phyloP scores from a whole-genome alignment of 2,888 invertebrate species.

The Drosophila subquinaria region DNA sequence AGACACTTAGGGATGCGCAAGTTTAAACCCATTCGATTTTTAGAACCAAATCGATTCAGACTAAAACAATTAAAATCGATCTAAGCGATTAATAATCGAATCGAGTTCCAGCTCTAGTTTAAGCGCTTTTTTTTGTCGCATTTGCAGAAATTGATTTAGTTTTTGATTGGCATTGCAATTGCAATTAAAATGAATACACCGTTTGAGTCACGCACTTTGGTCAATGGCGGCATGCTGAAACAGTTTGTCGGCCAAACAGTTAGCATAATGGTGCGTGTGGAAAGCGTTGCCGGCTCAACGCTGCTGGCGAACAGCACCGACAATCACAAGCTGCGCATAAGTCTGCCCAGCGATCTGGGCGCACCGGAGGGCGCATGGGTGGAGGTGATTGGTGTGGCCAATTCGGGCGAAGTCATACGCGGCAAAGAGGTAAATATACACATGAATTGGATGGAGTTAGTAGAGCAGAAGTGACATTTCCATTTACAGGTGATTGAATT shows the following conservation, averaged over 20 bases:
- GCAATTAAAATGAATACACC: constrained; percentile 31
- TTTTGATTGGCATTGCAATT: not conserved
- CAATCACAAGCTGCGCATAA: constrained; percentile 77
- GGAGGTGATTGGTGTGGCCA: constrained; percentile 82
- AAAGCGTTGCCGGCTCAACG: constrained; percentile 72
- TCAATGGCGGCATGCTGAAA: constrained; percentile 82
- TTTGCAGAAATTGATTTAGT: not conserved
- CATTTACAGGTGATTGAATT: constrained; percentile 82
- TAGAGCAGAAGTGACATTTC: not conserved
- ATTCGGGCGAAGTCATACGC: constrained; percentile 70
- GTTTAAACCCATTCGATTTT: too few relatives aligned
- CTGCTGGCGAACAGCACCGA: constrained; percentile 79
- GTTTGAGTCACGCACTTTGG: constrained; percentile 79
- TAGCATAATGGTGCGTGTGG: constrained; percentile 83
- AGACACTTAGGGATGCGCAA: too few relatives aligned
- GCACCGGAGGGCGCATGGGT: constrained; percentile 82
- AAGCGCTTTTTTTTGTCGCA: constrained; percentile 17
- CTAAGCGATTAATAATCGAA: too few relatives aligned
- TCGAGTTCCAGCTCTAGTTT: not conserved
- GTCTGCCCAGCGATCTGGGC: constrained; percentile 68
- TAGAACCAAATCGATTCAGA: too few relatives aligned
- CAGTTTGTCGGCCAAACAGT: constrained; percentile 80
- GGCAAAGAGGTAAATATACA: constrained; percentile 80
- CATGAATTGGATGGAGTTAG: too few relatives aligned
- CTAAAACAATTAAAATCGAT: too few relatives aligned